Base-by-base conservation (phyloP, 2,113 vertebrate genomes). In the Sarotherodon lohbergeri region DNA sequence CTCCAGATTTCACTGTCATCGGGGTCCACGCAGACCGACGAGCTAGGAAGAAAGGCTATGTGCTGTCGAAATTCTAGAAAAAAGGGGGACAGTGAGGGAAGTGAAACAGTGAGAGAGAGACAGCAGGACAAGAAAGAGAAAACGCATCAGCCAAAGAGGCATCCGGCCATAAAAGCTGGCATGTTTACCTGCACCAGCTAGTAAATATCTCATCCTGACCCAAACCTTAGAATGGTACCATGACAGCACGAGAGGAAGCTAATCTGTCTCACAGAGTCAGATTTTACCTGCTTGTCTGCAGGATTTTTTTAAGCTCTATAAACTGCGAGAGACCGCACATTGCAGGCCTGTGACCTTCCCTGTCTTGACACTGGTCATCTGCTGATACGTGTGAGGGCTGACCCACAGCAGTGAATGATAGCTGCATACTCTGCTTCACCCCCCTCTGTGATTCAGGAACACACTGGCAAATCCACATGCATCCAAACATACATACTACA, bases 331-430 rank as follows among this genome's bases (percentile, higher is more conserved):
- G 86, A 73, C 55, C 3, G 68, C 83, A 79, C 83, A 79, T 85
- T 54, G 90, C 84, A 79, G 92, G 89, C 83, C 86, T 32, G 86
- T 92, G 95, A 95, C 95, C 95, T 95, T 93, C 90, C 86, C 90
- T 95, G 93, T 95, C 93, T 68, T 92, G 81, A 91, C 93, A 89
- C 90, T 91, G 94, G 93, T 95, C 93, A 94, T 87, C 92, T 92
- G 91, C 92, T 80, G 88, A 92, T 94, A 93, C 86, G 68, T 89
- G 89, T 68, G 73, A 92, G 88, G 54, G 82, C 83, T 92, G 93
- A 95, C 95, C 93, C 88, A 82, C 90, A 84, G 89, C 88, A 63
- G 89, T 93, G 93, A 95, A 86, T 90, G 89, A 95, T 91, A 85
- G 94, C 86, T 86, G 87, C 84, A 68, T 80, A 87, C 85, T 82